Conservation (phyloP, 2,797 vertebrate species). For the Crocidura indochinensis region DNA sequence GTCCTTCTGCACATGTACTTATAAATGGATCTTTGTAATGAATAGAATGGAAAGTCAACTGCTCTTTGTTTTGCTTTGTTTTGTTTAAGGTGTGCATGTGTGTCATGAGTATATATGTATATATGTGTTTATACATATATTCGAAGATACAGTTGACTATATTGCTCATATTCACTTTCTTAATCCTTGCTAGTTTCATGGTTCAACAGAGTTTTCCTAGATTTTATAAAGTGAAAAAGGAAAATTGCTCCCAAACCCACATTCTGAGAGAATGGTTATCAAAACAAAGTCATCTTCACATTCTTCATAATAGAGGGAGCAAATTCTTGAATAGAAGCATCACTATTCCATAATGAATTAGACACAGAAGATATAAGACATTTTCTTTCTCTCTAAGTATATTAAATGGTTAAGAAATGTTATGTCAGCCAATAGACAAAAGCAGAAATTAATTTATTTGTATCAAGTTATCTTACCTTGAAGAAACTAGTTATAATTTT, state of each 20-base stretch:
- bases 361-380: not conserved
- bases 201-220: conserved; percentile 49
- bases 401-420: not conserved
- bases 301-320: not conserved
- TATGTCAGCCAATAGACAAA: not conserved
- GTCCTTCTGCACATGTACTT: conserved; percentile 76
- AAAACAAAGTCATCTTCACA: conserved; percentile 43
- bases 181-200: conserved; percentile 56
- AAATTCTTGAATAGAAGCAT: not conserved
- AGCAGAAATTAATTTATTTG: not conserved
- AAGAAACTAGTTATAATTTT: conserved; percentile 35
- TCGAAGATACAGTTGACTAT: conserved; percentile 16
- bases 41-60: conserved; percentile 72
- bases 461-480: conserved; percentile 11
- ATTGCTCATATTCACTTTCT: conserved; percentile 36
- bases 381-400: not conserved
- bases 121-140: not conserved
- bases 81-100: conserved; percentile 17
- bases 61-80: conserved; percentile 75
- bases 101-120: not conserved
- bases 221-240: conserved; percentile 10
- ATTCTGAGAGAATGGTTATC: not conserved
- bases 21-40: conserved; percentile 77
- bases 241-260: not conserved
- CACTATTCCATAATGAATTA: not conserved